Percentiles rank a stretch among this genome's conserved stretches.
phyloP scores from a whole-genome alignment of 1,140 invertebrate genomes.

The Dreissena polymorpha region DNA sequence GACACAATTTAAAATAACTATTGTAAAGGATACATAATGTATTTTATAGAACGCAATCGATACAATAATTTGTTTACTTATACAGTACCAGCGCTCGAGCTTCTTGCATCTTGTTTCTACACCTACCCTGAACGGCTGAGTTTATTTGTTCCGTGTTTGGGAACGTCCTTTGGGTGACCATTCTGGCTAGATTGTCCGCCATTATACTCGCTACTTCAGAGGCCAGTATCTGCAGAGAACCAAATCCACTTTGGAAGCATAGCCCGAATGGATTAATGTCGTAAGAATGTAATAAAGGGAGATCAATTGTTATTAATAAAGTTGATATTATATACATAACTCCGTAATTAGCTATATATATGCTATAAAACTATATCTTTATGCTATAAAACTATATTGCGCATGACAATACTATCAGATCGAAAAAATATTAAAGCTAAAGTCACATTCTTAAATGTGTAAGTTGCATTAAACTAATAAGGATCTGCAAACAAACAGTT shows the following conservation, averaged over 20 bases:
- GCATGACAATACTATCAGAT: no score
- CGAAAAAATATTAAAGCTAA: not conserved
- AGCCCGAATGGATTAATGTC: no score
- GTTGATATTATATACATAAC: not conserved
- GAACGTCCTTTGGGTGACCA: constrained; percentile 10
- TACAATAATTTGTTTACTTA: not conserved
- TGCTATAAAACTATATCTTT: no score
- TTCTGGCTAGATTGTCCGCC: constrained; percentile 21
- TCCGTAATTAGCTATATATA: not conserved
- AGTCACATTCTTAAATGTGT: not conserved
- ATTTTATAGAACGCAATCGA: no score
- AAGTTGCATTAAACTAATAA: not conserved
- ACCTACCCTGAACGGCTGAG: constrained; percentile 9
- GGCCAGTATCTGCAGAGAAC: constrained; percentile 5
- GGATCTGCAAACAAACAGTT: no score
- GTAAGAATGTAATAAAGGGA: no score
- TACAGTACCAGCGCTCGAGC: not conserved
- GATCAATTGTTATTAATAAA: not conserved
- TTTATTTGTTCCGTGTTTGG: constrained; percentile 37
- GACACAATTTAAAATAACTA: no score
- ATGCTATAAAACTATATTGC: no score
- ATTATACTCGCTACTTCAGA: constrained; percentile 7
- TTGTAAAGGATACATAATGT: no score
- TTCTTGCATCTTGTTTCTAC: no score
- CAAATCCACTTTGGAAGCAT: no score